Conservation (phyloP, 2,113 vertebrate genomes). For the Mastomys natalensis region DNA sequence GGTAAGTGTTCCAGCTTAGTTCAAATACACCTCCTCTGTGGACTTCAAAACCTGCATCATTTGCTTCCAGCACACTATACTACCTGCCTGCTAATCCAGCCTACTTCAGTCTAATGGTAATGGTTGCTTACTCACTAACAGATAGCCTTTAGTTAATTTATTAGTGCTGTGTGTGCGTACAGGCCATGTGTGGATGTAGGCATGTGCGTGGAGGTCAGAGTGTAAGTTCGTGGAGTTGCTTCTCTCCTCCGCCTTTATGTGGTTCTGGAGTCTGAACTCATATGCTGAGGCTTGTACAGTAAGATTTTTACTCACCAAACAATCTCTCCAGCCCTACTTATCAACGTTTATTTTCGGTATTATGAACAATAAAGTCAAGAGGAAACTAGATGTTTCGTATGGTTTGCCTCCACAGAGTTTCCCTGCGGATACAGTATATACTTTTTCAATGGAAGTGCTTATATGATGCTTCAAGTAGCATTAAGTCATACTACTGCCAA, state of each 20-base stretch:
- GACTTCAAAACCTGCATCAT: neutral
- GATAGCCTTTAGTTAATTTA: neutral
- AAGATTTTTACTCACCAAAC: neutral
- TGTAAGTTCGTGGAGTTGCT: neutral
- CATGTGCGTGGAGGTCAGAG: neutral
- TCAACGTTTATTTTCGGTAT: neutral
- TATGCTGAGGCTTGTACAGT: too few species aligned
- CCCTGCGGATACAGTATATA: conserved; percentile 16
- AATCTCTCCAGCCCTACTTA: neutral
- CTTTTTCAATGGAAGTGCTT: neutral
- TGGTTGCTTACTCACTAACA: neutral
- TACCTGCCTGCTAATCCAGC: neutral
- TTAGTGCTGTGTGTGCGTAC: neutral
- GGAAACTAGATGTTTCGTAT: conserved; percentile 25
- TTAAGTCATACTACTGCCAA: neutral
- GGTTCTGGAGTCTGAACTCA: neutral
- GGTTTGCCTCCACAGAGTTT: conserved; percentile 33
- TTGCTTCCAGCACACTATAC: neutral
- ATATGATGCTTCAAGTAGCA: conserved; percentile 40
- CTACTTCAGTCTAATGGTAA: neutral
- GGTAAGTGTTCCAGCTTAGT: neutral
- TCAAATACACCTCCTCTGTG: neutral
- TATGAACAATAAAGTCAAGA: conserved; percentile 13
- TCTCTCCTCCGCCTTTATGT: neutral
- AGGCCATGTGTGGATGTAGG: neutral